Conservation (phyloP, 2,113 vertebrate species). For the Gymnocephalus cernua region DNA sequence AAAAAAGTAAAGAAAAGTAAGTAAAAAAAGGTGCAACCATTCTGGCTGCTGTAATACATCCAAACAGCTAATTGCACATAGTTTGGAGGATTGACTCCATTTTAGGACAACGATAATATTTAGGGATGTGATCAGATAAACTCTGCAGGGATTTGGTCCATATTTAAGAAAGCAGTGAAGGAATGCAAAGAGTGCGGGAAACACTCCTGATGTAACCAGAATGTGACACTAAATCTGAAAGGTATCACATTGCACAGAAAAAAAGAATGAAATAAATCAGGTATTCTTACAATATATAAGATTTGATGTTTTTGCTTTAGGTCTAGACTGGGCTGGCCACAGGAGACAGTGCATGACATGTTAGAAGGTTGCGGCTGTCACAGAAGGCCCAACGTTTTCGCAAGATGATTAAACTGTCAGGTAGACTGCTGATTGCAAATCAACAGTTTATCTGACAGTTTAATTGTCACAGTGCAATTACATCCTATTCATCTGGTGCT, state of each 20-base stretch:
- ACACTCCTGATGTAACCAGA: constrained; percentile 50
- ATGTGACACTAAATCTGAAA: constrained; percentile 48
- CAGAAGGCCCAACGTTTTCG: constrained; percentile 1
- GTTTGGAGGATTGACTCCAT: constrained; percentile 5
- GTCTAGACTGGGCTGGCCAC: background rate
- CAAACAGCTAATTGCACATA: constrained; percentile 1
- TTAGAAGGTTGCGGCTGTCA: background rate
- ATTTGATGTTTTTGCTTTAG: constrained; percentile 30
- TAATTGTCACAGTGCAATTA: constrained; percentile 35
- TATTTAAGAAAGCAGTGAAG: constrained; percentile 26
- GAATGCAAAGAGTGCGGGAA: background rate
- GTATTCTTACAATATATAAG: background rate
- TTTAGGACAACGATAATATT: constrained; percentile 22
- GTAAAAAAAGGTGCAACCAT: background rate
- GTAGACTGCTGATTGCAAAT: constrained; percentile 29
- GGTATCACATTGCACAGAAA: constrained; percentile 16
- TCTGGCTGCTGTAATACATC: background rate
- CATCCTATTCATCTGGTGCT: constrained; percentile 28
- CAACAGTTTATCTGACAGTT: constrained; percentile 43
- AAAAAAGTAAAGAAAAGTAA: constrained; percentile 10
- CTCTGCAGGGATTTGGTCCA: constrained; percentile 27
- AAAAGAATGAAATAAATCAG: background rate
- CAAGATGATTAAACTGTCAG: constrained; percentile 53
- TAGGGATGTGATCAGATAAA: constrained; percentile 26
- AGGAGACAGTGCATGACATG: constrained; percentile 8